A percentile compares a stretch with the other conserved stretches of the same genome.
Conservation (phyloP, 1,140 invertebrate genomes). For the Pantala flavescens region DNA sequence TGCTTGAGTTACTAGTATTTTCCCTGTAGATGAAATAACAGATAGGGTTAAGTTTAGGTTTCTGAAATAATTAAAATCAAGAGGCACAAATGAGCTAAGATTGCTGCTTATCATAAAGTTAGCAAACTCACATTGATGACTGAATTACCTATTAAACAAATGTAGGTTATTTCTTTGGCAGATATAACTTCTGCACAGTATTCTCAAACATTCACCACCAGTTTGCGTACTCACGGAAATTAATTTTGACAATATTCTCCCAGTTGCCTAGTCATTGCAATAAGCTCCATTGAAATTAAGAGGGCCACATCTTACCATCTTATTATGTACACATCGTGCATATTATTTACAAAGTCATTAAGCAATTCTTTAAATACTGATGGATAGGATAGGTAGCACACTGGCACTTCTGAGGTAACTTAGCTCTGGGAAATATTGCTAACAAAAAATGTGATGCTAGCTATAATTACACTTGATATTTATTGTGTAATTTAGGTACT, state of each 20-base stretch:
- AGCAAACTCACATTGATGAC: constrained; percentile 5
- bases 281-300: neutral
- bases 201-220: neutral
- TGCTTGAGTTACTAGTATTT: no score
- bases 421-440: constrained; percentile 1
- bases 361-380: constrained; percentile 8
- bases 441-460: neutral
- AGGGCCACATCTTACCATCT: neutral
- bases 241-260: constrained; percentile 3
- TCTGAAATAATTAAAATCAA: no score
- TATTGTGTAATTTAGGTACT: neutral
- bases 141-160: constrained; percentile 4
- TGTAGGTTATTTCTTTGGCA: neutral
- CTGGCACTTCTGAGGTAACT: constrained; percentile 1
- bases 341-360: constrained; percentile 1
- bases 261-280: neutral
- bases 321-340: constrained; percentile 9
- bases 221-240: constrained; percentile 5
- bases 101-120: neutral
- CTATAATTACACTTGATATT: constrained; percentile 4
- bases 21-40: no score
- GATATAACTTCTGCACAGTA: neutral
- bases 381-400: constrained; percentile 8
- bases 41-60: no score
- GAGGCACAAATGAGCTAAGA: neutral